Evolutionary conservation across 2,888 invertebrate genomes (phyloP).

Genomic region (Cephalotes varians): DNA sequence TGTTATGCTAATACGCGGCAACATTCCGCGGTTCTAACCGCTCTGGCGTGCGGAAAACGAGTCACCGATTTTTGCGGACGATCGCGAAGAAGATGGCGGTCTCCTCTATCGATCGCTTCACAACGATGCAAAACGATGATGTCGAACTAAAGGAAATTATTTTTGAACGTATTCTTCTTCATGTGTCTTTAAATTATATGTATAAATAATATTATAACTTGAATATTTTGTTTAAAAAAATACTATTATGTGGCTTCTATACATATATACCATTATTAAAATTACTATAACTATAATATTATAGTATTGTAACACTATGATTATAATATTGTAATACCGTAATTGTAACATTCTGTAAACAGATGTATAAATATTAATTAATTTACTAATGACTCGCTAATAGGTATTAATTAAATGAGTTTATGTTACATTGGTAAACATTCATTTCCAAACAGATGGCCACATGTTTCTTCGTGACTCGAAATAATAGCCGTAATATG

Average conservation of each 20-base stretch:
- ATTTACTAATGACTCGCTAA: background rate
- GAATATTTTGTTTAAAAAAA: background rate
- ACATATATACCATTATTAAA: background rate
- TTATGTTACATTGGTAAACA: background rate
- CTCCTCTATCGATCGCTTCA: slow-evolving; percentile 51
- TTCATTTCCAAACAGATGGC: background rate
- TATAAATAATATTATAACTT: background rate
- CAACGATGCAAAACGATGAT: slow-evolving; percentile 10
- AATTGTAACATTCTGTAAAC: background rate
- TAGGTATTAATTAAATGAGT: background rate
- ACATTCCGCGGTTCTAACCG: slow-evolving; percentile 63
- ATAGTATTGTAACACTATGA: background rate
- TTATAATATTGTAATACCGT: background rate
- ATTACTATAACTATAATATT: background rate
- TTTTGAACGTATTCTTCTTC: background rate
- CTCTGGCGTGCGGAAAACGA: slow-evolving; percentile 56
- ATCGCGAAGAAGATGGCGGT: slow-evolving; percentile 49
- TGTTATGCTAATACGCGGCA: slow-evolving; percentile 74
- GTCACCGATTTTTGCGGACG: slow-evolving; percentile 56
- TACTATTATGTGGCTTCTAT: background rate
- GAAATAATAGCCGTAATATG: background rate
- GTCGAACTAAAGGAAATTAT: slow-evolving; percentile 10
- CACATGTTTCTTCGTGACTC: background rate
- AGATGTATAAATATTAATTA: background rate
- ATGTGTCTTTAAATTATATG: background rate